Base-by-base conservation (phyloP, 2,113 vertebrate species). In the Odobenus rosmarus region DNA sequence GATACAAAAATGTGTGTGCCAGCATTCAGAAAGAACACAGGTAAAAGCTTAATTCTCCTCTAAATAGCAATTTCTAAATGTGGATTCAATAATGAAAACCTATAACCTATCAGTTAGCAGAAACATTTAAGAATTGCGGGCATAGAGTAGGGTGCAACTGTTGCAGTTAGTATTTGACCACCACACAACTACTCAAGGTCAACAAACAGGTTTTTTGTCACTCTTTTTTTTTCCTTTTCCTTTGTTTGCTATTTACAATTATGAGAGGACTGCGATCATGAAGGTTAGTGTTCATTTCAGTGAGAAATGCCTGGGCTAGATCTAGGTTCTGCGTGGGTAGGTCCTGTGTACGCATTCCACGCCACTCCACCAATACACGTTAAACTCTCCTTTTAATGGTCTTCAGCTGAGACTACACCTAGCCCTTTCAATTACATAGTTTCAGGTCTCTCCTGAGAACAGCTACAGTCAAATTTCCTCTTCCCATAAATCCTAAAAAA, bases 61-160 rank as follows among this genome's bases (percentile, higher is more conserved):
- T 24, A 61, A 74, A 89, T 76, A 55, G 53, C 55, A 76, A 31
- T 53, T 90, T 89, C 36, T 90, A 85, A 95, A 88, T 95, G 19
- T 53, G 26, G 62, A 71, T 64, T 91, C 49, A 90, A 74, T 96
- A 77, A 94, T 85, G 39, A 95, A 95, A 84, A 96, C 39, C 49
- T 88, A 33, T 64, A 81, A 90, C 42, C 23, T 79, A 42, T 64
- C 31, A 55, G 36, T 76, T n/a, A 87, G 55, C 46, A 93, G 57
- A 93, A 82, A 19, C 6, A 49, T 31, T 96, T 88, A 59, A 19
- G 23, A 96, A 95, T 8, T 87, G 51, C 77, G 33, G 12, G 36
- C 23, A 88, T 64, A 76, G 0, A 83, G 23, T 74, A 74, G 15
- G 88, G 84, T 64, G 82, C 8, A 90, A 92, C 9, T 4, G 16